phyloP scores from a whole-genome alignment of 2,888 invertebrate genomes.

The Lycophotia porphyrea region DNA sequence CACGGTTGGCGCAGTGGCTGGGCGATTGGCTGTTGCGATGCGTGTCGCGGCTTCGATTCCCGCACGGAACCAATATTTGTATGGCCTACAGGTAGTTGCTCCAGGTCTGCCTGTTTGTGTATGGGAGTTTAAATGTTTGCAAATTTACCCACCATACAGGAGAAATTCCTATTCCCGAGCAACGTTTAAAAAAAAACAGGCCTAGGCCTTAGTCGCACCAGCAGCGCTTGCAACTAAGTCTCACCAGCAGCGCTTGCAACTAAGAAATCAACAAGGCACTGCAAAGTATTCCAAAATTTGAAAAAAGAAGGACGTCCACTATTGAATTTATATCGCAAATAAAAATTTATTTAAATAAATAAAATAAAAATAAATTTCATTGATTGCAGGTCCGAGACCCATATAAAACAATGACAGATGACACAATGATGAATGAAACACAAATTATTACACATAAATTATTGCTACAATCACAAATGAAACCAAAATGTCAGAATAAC shows the following conservation, averaged over 20 bases:
- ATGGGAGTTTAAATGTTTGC: not conserved
- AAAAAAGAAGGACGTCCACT: not conserved
- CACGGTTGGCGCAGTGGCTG: not conserved
- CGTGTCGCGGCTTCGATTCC: not conserved
- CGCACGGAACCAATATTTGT: not conserved
- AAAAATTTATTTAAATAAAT: too few species aligned
- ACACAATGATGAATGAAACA: too few species aligned
- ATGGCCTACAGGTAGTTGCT: not conserved
- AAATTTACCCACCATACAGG: not conserved
- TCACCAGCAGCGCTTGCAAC: not conserved
- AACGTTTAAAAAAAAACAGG: too few species aligned
- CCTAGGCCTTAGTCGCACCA: not conserved
- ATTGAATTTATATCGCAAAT: not conserved
- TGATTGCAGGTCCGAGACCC: too few species aligned
- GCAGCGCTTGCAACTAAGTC: not conserved
- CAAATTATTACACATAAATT: too few species aligned
- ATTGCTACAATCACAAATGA: too few species aligned
- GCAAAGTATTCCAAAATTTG: conserved; percentile 1
- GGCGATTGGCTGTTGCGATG: not conserved
- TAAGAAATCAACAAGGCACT: not conserved
- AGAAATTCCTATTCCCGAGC: not conserved
- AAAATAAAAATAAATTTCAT: too few species aligned
- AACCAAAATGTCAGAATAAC: too few species aligned
- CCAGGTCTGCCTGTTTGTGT: not conserved
- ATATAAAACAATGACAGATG: too few species aligned